phyloP scores from a whole-genome alignment of 2,113 vertebrate species.

The Paradoxurus hermaphroditus region DNA sequence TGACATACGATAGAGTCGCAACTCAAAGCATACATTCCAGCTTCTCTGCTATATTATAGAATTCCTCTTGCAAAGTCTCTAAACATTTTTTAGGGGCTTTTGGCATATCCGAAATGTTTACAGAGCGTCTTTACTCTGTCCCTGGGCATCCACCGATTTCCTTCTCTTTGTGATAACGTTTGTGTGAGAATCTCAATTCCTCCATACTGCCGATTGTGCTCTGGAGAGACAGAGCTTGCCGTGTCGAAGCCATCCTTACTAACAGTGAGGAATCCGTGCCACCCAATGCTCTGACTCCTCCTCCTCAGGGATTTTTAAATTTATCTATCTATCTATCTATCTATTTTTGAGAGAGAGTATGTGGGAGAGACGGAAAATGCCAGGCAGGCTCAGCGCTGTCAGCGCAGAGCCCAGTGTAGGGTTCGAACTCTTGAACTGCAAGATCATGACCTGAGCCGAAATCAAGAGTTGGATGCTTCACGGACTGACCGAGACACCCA shows the following conservation, averaged over 20 bases:
- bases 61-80: neutral
- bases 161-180: neutral
- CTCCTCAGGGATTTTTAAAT: neutral
- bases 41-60: neutral
- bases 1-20: neutral
- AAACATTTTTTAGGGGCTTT: neutral
- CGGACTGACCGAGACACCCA: too few relatives aligned
- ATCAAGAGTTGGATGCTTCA: too few relatives aligned
- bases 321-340: too few relatives aligned
- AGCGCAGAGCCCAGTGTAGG: too few relatives aligned
- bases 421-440: too few relatives aligned
- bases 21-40: neutral
- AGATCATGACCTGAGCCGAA: too few relatives aligned
- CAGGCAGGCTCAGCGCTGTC: too few relatives aligned
- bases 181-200: neutral
- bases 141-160: neutral
- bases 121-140: neutral
- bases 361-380: too few relatives aligned
- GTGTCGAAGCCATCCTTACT: neutral
- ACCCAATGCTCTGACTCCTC: neutral
- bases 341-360: too few relatives aligned
- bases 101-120: neutral
- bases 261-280: neutral
- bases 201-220: accelerated
- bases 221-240: neutral